Base-by-base conservation (phyloP, 35 echinoderm and acorn worm genomes). In the Apostichopus japonicus region DNA sequence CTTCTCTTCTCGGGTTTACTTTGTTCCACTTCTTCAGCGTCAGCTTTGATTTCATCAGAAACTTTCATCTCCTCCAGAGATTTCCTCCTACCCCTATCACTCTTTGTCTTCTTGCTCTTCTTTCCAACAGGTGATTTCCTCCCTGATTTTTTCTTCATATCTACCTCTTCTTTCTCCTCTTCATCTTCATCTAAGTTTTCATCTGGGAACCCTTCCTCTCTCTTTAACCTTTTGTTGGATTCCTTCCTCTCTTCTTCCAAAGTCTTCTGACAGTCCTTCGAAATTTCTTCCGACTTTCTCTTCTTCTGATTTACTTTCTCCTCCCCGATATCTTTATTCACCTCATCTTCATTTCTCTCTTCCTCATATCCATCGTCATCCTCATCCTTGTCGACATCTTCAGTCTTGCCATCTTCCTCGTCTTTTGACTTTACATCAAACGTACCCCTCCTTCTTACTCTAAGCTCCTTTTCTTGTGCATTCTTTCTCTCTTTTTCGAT, bases 361-460 rank as follows among this genome's bases (percentile, higher is more conserved):
- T 44, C 57, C 14, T 11, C 8, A 62, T 19, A 55, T 87, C 59
- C 19, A 17, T 27, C 86, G 53, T 44, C 6, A 17, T 89, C 59
- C 19, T 72, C 61, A 87, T 22, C 83, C 17, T 22, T 17, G 13
- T 11, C 23, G 5, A 2, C 86, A 19, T 72, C 86, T 51, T 8
- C 23, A 54, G 13, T 73, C 6, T 51, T 14, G 15, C 23, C 58
- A 24, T 24, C 44, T 16, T 72, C 19, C 17, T 89, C 15, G 8
- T 54, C 63, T 22, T 72, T 22, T 13, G 51, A 63, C 11, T 89
- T 14, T 16, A 89, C 63, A 14, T 27, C 86, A 75, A 89, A 89
- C 9, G 86, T 89, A 72, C 86, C 86, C 44, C 86, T 89, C 51
- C 86, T 89, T n/a, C 56, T 10, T 1, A 84, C 81, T 21, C 24